phyloP scores from a whole-genome alignment of 92 coral and sea anemone genomes.

The Parazoanthus swiftii region DNA sequence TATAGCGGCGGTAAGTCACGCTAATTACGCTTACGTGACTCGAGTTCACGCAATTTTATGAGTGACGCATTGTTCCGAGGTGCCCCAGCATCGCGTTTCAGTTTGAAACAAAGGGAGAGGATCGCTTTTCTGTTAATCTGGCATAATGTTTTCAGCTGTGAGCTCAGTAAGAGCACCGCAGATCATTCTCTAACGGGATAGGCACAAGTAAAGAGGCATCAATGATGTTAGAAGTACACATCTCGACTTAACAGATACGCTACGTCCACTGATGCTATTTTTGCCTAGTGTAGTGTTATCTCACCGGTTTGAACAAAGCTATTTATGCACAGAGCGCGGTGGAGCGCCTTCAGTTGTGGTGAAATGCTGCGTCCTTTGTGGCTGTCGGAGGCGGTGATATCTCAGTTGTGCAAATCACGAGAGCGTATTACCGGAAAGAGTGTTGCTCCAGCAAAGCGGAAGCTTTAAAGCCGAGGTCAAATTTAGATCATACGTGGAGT shows the following conservation, averaged over 20 bases:
- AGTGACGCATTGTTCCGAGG: background rate
- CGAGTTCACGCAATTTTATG: background rate
- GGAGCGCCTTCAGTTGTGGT: background rate
- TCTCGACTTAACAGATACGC: too few species aligned
- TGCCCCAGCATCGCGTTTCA: background rate
- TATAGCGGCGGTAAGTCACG: background rate
- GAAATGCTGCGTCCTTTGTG: background rate
- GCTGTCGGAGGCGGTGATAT: background rate
- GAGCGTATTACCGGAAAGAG: background rate
- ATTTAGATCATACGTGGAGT: background rate
- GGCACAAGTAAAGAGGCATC: background rate
- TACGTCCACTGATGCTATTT: background rate
- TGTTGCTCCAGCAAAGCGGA: background rate
- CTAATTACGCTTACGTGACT: background rate
- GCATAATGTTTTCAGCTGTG: background rate
- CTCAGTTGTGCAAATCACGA: background rate
- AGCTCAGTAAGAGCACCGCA: slow-evolving; percentile 25
- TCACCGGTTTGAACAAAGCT: background rate
- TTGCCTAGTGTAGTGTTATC: background rate
- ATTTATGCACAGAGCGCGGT: background rate
- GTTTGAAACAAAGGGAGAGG: background rate
- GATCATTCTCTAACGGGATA: background rate
- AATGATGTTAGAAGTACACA: too few species aligned
- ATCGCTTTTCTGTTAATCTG: background rate
- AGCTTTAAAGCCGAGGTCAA: background rate